Percentiles rank a stretch among this genome's conserved stretches.
phyloP scores from a whole-genome alignment of 2,113 vertebrate genomes.

The Phyllopteryx taeniolatus region DNA sequence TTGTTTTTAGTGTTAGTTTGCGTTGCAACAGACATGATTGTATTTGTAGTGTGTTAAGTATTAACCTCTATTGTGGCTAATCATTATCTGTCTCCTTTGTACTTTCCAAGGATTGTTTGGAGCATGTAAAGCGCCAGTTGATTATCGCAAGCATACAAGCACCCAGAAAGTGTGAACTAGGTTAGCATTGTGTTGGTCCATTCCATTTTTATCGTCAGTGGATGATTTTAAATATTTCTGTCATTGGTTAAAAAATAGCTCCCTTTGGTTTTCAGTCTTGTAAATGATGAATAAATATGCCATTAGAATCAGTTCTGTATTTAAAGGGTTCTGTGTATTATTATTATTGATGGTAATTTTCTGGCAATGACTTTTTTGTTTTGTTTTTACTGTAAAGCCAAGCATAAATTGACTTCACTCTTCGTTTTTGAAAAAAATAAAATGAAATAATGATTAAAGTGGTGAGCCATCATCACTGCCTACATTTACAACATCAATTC shows the following conservation, averaged over 20 bases:
- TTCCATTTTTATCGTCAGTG: neutral
- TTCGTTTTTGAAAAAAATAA: no score
- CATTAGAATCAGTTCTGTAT: no score
- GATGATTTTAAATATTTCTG: neutral
- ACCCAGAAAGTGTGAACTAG: neutral
- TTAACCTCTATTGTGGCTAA: conserved; percentile 50
- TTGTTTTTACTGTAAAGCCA: no score
- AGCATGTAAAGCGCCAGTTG: neutral
- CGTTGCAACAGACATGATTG: conserved; percentile 18
- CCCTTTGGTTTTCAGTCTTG: neutral
- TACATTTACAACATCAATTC: no score
- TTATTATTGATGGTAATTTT: no score
- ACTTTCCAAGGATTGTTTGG: conserved; percentile 16
- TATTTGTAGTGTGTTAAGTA: conserved; percentile 45
- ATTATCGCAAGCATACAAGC: neutral
- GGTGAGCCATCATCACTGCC: no score
- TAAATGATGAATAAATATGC: no score
- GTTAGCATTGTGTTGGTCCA: neutral
- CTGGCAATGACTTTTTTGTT: no score
- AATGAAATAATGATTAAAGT: no score
- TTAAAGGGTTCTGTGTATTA: no score
- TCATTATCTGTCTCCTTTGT: conserved; percentile 36
- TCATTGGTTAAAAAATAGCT: neutral
- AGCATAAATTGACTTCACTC: no score
- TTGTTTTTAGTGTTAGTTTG: neutral